phyloP scores from a whole-genome alignment of 2,797 vertebrate species.

The Crypturellus tataupa region DNA sequence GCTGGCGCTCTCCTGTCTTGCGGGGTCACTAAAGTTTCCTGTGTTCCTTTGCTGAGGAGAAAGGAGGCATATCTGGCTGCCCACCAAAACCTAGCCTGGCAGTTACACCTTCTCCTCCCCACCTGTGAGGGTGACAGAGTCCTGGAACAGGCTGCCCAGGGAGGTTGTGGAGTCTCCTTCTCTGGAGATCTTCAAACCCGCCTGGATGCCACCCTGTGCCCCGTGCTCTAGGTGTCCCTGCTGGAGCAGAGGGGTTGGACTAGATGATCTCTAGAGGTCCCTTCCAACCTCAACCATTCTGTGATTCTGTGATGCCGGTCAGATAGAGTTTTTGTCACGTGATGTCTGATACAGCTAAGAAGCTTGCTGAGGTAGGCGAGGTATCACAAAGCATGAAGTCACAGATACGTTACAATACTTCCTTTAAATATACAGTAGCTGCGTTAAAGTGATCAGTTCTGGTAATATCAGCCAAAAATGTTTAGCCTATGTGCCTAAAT shows the following conservation, averaged over 20 bases:
- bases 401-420: conserved; percentile 22
- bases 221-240: too few species aligned
- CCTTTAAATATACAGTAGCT: conserved; percentile 1
- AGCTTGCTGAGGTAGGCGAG: background rate
- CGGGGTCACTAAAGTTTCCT: background rate
- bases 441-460: background rate
- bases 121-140: too few species aligned
- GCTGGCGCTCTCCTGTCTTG: background rate
- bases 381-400: background rate
- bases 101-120: background rate
- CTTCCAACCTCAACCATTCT: too few species aligned
- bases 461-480: conserved; percentile 31
- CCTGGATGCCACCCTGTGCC: too few species aligned
- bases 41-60: background rate
- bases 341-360: background rate
- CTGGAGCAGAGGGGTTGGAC: too few species aligned
- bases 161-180: too few species aligned
- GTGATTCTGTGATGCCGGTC: background rate
- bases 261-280: too few species aligned
- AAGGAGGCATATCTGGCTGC: background rate
- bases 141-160: too few species aligned
- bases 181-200: too few species aligned
- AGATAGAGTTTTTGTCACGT: background rate
- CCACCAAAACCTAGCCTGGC: background rate
- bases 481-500: background rate